Base-by-base conservation (phyloP, 2,113 vertebrate genomes). In the Lathamus discolor region DNA sequence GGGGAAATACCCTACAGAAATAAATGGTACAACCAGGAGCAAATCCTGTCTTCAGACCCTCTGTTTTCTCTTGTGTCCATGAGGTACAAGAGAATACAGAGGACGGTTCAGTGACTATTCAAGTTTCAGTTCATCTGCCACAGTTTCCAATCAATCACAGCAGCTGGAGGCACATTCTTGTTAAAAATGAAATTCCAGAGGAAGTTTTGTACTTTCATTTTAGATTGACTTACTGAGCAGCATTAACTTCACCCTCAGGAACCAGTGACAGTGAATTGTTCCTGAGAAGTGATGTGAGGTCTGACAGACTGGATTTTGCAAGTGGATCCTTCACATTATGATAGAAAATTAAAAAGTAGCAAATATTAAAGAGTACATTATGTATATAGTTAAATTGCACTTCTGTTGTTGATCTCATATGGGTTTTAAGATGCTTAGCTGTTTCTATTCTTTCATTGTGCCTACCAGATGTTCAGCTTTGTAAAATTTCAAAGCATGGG, bases 401-500 rank as follows among this genome's bases (percentile, higher is more conserved):
- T 95, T 88, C 64, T 93, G 48, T 86, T 86, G 66, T 69, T 96
- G 78, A 90, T 81, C 68, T 94, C 75, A 63, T 88, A 67, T 87
- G 77, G 81, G 67, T 66, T 92, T 76, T 92, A 83, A 96, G 77
- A 93, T 90, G 86, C 82, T 90, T 94, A 61, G 83, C 80, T 86
- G 78, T 93, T 94, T 83, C 85, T 85, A 4, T 88, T 77, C 59
- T 69, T 88, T 88, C 66, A 54, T 93, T 73, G 87, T 95, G 84
- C 81, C 93, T 95, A 89, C 43, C 73, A 86, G 84, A 86, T 77
- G 66, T 91, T 83, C 75, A 95, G 92, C 93, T 95, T 93, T 88
- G 39, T 96, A 80, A 83, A 69, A 68, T 63, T 63, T 94, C 90
- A 95, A 93, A 90, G 95, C 96, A 97, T 96, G 93, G 64, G 86